Conservation (phyloP, 2,797 vertebrate species). For the Danio albolineatus region DNA sequence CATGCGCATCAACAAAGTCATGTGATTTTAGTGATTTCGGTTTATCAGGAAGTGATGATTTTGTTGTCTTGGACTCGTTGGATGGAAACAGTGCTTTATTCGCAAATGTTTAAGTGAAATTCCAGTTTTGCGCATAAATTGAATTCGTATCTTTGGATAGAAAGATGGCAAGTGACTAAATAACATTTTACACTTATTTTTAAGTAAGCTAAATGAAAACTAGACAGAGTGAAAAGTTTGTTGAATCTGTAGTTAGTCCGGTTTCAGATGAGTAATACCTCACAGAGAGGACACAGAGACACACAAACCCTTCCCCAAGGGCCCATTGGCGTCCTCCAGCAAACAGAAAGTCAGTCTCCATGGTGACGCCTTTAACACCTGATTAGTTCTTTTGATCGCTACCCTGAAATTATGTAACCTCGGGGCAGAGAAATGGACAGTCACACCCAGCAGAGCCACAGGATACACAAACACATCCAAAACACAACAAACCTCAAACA, state of each 20-base stretch:
- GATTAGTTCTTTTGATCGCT: slow-evolving; percentile 67
- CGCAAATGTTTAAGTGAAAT: no score
- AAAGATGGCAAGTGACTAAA: no score
- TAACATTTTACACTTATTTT: no score
- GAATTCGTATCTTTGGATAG: no score
- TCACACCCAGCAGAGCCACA: slow-evolving; percentile 49
- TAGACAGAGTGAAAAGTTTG: not conserved
- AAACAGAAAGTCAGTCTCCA: slow-evolving; percentile 61
- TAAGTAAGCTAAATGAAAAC: not conserved
- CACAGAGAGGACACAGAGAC: slow-evolving; percentile 48
- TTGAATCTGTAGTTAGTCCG: slow-evolving; percentile 23
- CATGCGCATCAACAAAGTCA: no score
- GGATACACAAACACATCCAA: slow-evolving; percentile 35
- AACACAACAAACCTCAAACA: slow-evolving; percentile 32
- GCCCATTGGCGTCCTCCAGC: slow-evolving; percentile 53
- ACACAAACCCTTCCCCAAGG: slow-evolving; percentile 58
- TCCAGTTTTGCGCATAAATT: no score
- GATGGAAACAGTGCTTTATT: no score
- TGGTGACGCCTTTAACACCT: slow-evolving; percentile 67
- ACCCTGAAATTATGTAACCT: slow-evolving; percentile 66
- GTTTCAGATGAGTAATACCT: slow-evolving; percentile 34
- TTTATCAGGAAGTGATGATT: no score
- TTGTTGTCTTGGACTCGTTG: no score
- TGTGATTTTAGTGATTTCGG: no score
- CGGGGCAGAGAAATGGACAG: slow-evolving; percentile 45